A percentile compares a stretch with the other conserved stretches of the same genome.
phyloP scores from a whole-genome alignment of 2,797 vertebrate genomes.

The Eptatretus atami region DNA sequence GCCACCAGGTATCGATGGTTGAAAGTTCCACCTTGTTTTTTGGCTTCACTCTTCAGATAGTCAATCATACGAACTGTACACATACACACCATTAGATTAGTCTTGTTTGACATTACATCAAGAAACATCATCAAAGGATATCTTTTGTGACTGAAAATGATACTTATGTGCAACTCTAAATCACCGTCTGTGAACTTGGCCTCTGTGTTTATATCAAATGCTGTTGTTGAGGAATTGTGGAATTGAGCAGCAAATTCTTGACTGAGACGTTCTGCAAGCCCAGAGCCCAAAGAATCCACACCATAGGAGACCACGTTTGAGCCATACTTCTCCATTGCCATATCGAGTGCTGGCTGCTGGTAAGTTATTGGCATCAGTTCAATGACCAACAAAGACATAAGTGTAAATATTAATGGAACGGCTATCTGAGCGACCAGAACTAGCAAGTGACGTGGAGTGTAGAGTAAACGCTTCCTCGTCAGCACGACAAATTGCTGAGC shows the following conservation, averaged over 20 bases:
- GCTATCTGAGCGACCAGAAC: conserved; percentile 71
- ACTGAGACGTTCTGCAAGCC: no score
- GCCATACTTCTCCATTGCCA: conserved; percentile 36
- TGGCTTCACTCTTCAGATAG: conserved; percentile 36
- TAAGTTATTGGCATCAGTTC: conserved; percentile 32
- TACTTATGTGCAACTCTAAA: no score
- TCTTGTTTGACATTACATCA: no score
- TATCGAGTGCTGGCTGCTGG: conserved; percentile 23
- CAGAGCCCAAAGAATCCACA: no score
- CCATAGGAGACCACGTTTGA: conserved; percentile 11
- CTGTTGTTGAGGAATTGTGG: no score
- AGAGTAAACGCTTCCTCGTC: conserved; percentile 73
- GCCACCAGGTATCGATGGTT: conserved; percentile 50
- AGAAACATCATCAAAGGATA: no score
- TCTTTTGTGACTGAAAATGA: no score
- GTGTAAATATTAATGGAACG: conserved; percentile 59
- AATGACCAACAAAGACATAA: conserved; percentile 42
- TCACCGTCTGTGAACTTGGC: no score
- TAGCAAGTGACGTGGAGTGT: conserved; percentile 94
- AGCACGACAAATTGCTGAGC: conserved; percentile 88
- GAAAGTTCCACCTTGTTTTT: conserved; percentile 43
- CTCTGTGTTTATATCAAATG: no score
- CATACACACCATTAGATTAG: no score
- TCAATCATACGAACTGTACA: conserved; percentile 28
- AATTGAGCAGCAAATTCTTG: no score